Evolutionary conservation across 2,113 vertebrate species (phyloP).

Genomic region (Eulacestoma nigropectus): DNA sequence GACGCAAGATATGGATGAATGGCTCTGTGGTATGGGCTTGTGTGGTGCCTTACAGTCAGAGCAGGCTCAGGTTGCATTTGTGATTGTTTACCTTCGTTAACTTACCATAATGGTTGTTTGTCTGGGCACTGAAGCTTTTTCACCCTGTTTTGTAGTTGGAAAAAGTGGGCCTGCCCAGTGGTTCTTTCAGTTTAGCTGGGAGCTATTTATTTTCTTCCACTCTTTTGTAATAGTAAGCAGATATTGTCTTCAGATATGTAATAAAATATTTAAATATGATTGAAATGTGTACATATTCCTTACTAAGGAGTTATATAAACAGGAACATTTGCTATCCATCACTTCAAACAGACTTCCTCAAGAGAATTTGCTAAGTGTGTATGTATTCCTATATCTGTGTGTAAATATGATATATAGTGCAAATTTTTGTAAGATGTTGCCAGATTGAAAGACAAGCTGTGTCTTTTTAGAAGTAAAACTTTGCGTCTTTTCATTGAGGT

Average conservation of each 20-base stretch:
- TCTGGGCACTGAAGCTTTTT: neutral
- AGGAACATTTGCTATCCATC: neutral
- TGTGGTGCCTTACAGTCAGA: neutral
- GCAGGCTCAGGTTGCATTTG: neutral
- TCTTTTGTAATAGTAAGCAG: neutral
- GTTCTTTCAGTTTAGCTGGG: neutral
- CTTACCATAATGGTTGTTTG: neutral
- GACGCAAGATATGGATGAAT: neutral
- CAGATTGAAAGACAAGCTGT: neutral
- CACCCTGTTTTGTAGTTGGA: neutral
- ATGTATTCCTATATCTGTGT: neutral
- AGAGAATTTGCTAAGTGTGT: neutral
- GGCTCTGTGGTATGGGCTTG: neutral
- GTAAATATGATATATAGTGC: neutral
- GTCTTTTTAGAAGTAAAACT: neutral
- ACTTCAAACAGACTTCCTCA: neutral
- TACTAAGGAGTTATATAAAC: neutral
- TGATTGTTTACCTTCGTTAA: neutral
- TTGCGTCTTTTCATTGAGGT: neutral
- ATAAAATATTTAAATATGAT: neutral
- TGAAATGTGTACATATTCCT: neutral
- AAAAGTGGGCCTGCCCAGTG: neutral
- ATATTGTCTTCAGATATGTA: neutral
- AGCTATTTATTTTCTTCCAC: neutral
- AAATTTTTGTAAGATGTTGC: neutral